Evolutionary conservation across 2,113 vertebrate genomes (phyloP), one percentile per base, ranked within the genome.

Genomic region (Astur gentilis): DNA sequence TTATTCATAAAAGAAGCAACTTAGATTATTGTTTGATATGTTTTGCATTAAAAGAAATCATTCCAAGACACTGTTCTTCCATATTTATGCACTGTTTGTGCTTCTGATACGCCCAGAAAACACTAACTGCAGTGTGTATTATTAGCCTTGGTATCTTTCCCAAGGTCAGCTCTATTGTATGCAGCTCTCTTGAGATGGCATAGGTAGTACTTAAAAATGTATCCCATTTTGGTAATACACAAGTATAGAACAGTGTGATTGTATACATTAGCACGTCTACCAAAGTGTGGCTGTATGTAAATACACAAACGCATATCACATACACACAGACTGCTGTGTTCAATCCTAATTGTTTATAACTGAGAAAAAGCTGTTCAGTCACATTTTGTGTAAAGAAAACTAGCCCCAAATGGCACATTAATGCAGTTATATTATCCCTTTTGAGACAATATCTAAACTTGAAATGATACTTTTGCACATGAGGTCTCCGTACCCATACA

Each of bases 371-470:
- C 66, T 91, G 87, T 58, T 89, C 69, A n/a, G 49, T 66, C 61
- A 87, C 38, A 76, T 73, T 93, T 62, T 66, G n/a, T 67, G 64
- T 42, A 62, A 91, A 90, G 89, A 81, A 93, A 97, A 88, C 67
- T 52, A 77, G 27, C 71, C 78, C 40, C 45, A 75, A 94, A 67
- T 32, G 79, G 54, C 71, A 93, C 13, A 83, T 64, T 32, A 93
- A 86, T 90, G 58, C 55, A 79, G 93, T 70, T 10, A 87, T 57
- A 94, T 89, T 72, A 91, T 80, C 66, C 54, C 50, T 71, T 83
- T 64, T 1, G 16, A 88, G 73, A 76, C 70, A 49, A 14, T 26
- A 83, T 31, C 89, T 86, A 40, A 75, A 73, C 64, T 67, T 75
- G 32, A 90, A 94, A 88, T 13, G 14, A 58, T 62, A 54, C 11